Evolutionary conservation across 2,113 vertebrate genomes (phyloP).

Genomic region (Pitta sordida): DNA sequence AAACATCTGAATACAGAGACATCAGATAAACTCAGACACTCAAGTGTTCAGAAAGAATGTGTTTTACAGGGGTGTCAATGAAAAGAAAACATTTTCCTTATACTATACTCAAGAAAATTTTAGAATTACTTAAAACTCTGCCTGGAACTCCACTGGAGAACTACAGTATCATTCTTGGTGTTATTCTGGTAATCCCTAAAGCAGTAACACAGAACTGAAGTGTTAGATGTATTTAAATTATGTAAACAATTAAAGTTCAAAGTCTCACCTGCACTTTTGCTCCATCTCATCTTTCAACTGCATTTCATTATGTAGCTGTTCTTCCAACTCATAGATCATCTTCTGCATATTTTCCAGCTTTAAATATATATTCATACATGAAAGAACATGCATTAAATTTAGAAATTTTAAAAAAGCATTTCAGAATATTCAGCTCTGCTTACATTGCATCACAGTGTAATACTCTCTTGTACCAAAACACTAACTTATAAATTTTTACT

Average conservation of each 20-base stretch:
- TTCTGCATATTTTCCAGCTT: slow-evolving; percentile 97
- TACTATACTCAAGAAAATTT: background rate
- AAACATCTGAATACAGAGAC: background rate
- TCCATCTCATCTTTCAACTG: slow-evolving; percentile 98
- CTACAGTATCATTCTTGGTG: background rate
- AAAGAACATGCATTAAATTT: slow-evolving; percentile 28
- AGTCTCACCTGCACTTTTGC: slow-evolving; percentile 91
- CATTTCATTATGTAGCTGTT: slow-evolving; percentile 95
- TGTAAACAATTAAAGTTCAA: slow-evolving; percentile 10
- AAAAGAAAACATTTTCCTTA: background rate
- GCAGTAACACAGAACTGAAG: background rate
- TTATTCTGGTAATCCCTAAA: background rate
- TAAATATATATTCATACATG: slow-evolving; percentile 50
- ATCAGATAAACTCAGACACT: background rate
- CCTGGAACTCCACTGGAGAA: background rate
- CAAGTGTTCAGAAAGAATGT: background rate
- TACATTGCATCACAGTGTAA: background rate
- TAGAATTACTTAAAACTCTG: background rate
- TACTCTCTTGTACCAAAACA: background rate
- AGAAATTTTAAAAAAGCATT: background rate
- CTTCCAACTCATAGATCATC: slow-evolving; percentile 92
- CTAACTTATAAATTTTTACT: background rate
- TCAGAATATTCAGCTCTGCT: background rate
- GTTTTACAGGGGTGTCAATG: background rate
- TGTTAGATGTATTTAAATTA: background rate